Evolutionary conservation across 2,888 invertebrate species (phyloP).

Genomic region (Piscicola geometra): DNA sequence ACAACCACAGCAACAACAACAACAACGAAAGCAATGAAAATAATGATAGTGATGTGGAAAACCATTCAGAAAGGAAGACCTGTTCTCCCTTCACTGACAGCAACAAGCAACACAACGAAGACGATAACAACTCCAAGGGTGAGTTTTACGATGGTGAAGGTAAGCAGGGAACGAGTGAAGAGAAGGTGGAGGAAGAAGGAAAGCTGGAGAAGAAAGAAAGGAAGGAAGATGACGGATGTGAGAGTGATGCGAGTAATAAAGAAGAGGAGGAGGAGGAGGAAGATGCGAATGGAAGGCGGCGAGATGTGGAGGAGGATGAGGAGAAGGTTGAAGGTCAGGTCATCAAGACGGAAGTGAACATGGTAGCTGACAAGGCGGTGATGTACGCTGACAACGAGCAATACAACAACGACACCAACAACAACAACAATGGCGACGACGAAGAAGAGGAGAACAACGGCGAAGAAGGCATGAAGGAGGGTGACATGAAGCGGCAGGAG

Average conservation of each 20-base stretch:
- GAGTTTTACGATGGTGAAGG: neutral
- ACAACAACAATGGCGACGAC: neutral
- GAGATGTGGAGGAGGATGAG: neutral
- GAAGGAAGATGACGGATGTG: conserved; percentile 5
- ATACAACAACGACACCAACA: conserved; percentile 1
- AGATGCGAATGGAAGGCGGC: neutral
- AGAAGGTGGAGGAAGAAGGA: neutral
- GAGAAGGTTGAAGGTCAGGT: neutral
- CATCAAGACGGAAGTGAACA: neutral
- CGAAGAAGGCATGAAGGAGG: neutral
- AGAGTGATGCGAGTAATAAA: conserved; percentile 11
- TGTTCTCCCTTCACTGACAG: neutral
- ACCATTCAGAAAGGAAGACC: neutral
- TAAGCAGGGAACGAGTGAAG: neutral
- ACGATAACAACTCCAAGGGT: too few species aligned
- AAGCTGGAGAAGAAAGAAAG: too few species aligned
- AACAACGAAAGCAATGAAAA: neutral
- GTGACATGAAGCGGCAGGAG: neutral
- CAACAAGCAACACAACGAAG: neutral
- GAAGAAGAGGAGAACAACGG: neutral
- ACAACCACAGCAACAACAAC: neutral
- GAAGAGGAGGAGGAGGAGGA: conserved; percentile 16
- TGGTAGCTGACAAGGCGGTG: neutral
- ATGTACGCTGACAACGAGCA: neutral
- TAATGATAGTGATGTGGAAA: neutral